Conservation (phyloP, 2,113 vertebrate genomes). For the Calonectris borealis region DNA sequence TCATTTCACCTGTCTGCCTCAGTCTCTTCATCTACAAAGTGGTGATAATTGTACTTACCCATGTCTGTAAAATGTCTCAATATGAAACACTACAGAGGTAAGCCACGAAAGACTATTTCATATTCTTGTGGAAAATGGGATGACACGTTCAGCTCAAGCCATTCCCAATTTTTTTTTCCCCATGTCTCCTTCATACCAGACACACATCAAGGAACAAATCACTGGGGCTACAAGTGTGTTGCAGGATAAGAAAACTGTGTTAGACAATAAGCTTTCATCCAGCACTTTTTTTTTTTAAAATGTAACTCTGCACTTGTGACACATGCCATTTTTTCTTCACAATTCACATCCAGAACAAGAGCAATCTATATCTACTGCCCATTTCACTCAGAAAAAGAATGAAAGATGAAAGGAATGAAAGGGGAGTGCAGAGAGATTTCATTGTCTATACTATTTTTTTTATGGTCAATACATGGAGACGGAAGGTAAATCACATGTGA, state of each 20-base stretch:
- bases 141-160: not conserved
- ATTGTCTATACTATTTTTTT: not conserved
- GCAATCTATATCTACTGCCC: not conserved
- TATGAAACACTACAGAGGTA: slow-evolving; percentile 16
- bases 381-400: slow-evolving; percentile 34
- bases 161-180: not conserved
- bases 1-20: not conserved
- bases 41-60: slow-evolving; percentile 44
- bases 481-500: slow-evolving; percentile 5
- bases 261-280: slow-evolving; percentile 25
- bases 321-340: slow-evolving; percentile 1
- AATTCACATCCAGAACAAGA: slow-evolving; percentile 16
- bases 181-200: not conserved
- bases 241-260: not conserved
- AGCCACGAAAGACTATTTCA: not conserved
- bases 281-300: not conserved
- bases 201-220: slow-evolving; percentile 33
- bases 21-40: not conserved
- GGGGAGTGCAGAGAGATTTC: not conserved
- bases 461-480: not conserved
- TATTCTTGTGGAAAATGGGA: not conserved
- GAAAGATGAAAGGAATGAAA: not conserved
- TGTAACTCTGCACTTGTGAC: not conserved
- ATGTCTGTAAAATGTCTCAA: not conserved
- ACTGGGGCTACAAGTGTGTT: not conserved